Evolutionary conservation across 2,888 invertebrate species (phyloP).

Genomic region (Lithodes maja): DNA sequence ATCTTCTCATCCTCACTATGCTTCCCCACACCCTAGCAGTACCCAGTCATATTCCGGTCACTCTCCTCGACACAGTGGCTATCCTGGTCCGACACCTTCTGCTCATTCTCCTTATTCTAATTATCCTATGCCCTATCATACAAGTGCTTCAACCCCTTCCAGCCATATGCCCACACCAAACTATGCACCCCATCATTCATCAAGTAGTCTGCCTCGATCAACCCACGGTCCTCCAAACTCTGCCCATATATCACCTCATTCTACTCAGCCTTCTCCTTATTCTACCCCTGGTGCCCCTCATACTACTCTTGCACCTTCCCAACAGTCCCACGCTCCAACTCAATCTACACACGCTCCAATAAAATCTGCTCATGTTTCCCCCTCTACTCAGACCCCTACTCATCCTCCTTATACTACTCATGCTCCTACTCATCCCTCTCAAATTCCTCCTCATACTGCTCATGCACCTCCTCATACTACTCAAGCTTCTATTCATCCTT

Average conservation of each 20-base stretch:
- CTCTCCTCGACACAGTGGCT: background rate
- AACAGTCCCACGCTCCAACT: slow-evolving; percentile 7
- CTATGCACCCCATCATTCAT: background rate
- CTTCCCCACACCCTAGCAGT: background rate
- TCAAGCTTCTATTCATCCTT: slow-evolving; percentile 16
- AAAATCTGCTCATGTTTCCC: background rate
- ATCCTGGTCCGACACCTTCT: background rate
- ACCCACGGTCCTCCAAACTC: background rate
- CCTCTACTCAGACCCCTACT: background rate
- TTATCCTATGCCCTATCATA: background rate
- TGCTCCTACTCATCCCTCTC: background rate
- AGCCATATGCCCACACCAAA: background rate
- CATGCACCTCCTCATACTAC: slow-evolving; percentile 7
- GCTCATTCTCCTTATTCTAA: background rate
- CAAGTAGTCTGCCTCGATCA: background rate
- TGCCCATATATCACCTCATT: background rate
- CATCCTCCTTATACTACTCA: background rate
- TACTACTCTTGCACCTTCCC: slow-evolving; percentile 30
- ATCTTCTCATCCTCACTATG: background rate
- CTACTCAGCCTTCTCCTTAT: background rate
- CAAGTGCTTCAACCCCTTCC: background rate
- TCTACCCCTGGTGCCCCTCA: background rate
- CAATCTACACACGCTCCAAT: background rate
- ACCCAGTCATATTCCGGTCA: background rate
- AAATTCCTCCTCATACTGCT: background rate